These are phyloP conservation scores for Magallana ariakensis DNA, from an alignment of 1,140 invertebrate species.

Conservation along the genomic window DNA sequence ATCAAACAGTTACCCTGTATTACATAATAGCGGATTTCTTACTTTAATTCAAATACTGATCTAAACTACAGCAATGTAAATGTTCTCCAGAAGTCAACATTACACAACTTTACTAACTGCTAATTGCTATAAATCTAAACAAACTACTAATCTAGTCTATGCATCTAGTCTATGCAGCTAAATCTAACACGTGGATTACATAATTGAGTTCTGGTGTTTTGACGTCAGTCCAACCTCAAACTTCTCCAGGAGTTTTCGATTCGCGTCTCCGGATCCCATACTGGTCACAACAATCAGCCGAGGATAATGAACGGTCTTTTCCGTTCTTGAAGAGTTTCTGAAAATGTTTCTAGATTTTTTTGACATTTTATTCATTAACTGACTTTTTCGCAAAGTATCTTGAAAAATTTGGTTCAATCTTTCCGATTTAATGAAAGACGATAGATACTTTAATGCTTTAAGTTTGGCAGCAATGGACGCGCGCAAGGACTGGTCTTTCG, in stretches of 20 bases:
- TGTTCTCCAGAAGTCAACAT: not conserved
- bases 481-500: not conserved
- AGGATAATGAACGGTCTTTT: not conserved
- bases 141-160: not conserved
- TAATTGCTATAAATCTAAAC: not conserved
- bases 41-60: not conserved
- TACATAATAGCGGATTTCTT: slow-evolving; percentile 24
- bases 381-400: slow-evolving; percentile 19
- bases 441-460: slow-evolving; percentile 1
- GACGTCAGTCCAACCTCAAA: not conserved
- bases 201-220: not conserved
- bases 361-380: not conserved
- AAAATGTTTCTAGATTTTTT: not conserved
- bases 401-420: not conserved
- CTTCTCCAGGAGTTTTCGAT: slow-evolving; percentile 5
- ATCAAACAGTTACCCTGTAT: slow-evolving; percentile 5
- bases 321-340: not conserved
- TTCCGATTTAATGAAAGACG: slow-evolving; percentile 15
- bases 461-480: not conserved
- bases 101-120: slow-evolving; percentile 5
- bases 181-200: not conserved
- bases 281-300: not conserved
- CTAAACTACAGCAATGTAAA: slow-evolving; percentile 3
- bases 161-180: not conserved
- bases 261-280: not conserved